A percentile compares a stretch with the other conserved stretches of the same genome.
Evolutionary conservation across 2,888 invertebrate species (phyloP).

Genomic region (Scaptomyza flava): DNA sequence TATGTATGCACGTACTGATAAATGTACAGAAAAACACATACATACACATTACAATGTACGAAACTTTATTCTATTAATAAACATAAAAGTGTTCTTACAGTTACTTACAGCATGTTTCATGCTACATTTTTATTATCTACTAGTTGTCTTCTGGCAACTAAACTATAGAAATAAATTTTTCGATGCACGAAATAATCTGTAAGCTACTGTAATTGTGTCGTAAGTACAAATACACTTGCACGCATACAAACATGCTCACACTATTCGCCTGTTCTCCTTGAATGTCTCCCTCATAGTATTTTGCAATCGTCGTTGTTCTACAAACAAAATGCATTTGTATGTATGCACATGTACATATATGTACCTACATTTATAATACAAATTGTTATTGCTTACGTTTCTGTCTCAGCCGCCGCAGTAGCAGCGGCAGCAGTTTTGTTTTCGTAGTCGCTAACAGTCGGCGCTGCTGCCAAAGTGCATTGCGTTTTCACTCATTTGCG

Average conservation of each 20-base stretch:
- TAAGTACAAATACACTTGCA: conserved; percentile 7
- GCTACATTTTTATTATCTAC: not conserved
- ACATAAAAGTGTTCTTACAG: not conserved
- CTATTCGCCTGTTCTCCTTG: conserved; percentile 62
- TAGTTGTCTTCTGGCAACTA: not conserved
- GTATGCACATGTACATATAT: conserved; percentile 18
- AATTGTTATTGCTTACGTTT: conserved; percentile 51
- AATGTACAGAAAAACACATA: no score
- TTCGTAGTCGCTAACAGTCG: conserved; percentile 28
- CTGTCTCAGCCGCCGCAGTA: conserved; percentile 34
- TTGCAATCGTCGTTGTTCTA: conserved; percentile 60
- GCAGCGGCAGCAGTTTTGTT: conserved; percentile 44
- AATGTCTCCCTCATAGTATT: conserved; percentile 61
- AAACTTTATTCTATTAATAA: not conserved
- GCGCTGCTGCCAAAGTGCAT: conserved; percentile 66
- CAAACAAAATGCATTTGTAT: conserved; percentile 62
- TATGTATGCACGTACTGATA: not conserved
- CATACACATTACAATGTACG: not conserved
- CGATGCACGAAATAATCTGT: conserved; percentile 4
- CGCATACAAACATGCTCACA: not conserved
- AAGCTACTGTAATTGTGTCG: conserved; percentile 11
- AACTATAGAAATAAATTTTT: not conserved
- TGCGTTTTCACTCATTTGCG: conserved; percentile 65
- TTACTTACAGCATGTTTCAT: not conserved
- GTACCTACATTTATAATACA: conserved; percentile 31